Percentiles rank a stretch among this genome's conserved stretches.
Evolutionary conservation across 2,113 vertebrate genomes (phyloP).

Genomic region (Chionis minor): DNA sequence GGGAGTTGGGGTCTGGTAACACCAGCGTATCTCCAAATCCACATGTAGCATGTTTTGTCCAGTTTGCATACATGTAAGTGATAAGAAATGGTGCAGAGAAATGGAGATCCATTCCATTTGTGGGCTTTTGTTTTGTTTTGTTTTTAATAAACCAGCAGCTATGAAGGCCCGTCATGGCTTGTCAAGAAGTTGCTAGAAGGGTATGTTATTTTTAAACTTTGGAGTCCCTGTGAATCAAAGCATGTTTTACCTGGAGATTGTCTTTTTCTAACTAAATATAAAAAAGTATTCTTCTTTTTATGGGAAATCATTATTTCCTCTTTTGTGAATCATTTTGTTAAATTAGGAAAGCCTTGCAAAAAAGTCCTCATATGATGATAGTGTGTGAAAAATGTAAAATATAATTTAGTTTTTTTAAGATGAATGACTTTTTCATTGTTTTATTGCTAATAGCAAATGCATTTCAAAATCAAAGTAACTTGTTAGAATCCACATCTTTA

Average conservation of each 20-base stretch:
- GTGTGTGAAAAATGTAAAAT: conserved; percentile 40
- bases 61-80: neutral
- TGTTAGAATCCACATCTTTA: conserved; percentile 58
- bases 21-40: neutral
- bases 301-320: conserved; percentile 24
- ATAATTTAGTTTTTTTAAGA: neutral
- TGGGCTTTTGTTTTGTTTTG: neutral
- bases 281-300: neutral
- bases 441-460: conserved; percentile 47
- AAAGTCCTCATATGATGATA: neutral
- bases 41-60: neutral
- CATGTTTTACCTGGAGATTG: neutral
- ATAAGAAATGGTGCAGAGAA: neutral
- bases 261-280: neutral
- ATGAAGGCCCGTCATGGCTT: neutral
- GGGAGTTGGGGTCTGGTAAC: neutral
- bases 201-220: neutral
- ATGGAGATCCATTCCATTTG: neutral
- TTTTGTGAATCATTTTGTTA: conserved; percentile 23
- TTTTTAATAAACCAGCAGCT: neutral
- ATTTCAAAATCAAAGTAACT: conserved; percentile 53
- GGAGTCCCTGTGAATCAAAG: neutral
- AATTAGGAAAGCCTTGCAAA: conserved; percentile 14
- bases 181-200: conserved; percentile 5
- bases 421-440: conserved; percentile 39